Base-by-base conservation (phyloP, 2,113 vertebrate species). In the Perca flavescens region DNA sequence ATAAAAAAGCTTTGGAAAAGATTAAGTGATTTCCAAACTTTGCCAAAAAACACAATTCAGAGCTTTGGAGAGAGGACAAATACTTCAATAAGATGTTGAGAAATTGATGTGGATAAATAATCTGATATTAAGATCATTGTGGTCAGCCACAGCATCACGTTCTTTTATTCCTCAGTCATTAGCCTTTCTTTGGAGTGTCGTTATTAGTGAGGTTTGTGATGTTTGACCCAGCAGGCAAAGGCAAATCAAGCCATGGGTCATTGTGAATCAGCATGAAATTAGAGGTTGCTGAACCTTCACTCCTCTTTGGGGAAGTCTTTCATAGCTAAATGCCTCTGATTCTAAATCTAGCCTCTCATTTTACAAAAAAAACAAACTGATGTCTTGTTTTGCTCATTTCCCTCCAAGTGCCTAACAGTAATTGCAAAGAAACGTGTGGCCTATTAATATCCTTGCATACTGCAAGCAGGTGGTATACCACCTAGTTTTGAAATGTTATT, bases 261-360 rank as follows among this genome's bases (percentile, higher is more conserved):
- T 77, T 84, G 74, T 31, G 15, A 83, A 89, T 83, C 68, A 82
- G 75, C 69, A 40, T 84, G 72, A 86, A 89, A 77, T 86, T 85
- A 77, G 50, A 86, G 83, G 65, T 72, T 74, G 7, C 57, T 52
- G 53, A 36, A 78, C 74, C 63, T 77, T 64, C 79, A 67, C 22
- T 67, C 31, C n/a, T 83, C 61, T 74, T 75, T 14, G 5, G 36
- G 61, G 34, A 74, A 46, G n/a, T 61, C 64, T 34, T 46, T 58
- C 43, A 65, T 25, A 80, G 60, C 60, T 53, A 60, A 74, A 49
- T 53, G 54, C 53, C 40, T 80, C 62, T 7, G 17, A 84, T 58
- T 74, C 56, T 65, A 73, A 79, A 71, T 77, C 53, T 25, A 57
- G 46, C 10, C 4, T 25, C 75, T 66, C 47, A 57, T 34, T 79